A percentile compares a stretch with the other conserved stretches of the same genome.
Evolutionary conservation across 2,888 invertebrate species (phyloP).

Genomic region (Hermaeophaga mercurialis): DNA sequence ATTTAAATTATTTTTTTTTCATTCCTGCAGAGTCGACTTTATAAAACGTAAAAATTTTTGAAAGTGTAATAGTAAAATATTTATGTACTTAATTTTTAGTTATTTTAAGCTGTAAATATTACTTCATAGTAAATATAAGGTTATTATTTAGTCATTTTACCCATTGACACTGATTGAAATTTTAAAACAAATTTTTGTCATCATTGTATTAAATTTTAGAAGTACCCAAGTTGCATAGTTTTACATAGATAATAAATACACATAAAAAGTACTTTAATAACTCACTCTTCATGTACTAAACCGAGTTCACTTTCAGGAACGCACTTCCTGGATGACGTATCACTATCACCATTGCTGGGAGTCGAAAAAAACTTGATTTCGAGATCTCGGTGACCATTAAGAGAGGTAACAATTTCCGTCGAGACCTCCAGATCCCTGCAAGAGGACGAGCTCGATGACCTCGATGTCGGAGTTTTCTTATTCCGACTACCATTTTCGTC

Average conservation of each 20-base stretch:
- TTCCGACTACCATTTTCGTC: slow-evolving; percentile 44
- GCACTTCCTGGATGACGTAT: slow-evolving; percentile 11
- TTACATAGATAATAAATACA: not conserved
- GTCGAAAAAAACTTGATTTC: slow-evolving; percentile 79
- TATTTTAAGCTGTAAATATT: no score
- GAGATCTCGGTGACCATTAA: slow-evolving; percentile 77
- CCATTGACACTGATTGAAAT: no score
- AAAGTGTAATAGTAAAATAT: no score
- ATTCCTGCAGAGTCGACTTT: no score
- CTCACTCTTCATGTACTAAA: slow-evolving; percentile 10
- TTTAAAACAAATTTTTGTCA: no score
- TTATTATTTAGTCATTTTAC: no score
- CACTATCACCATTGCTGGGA: slow-evolving; percentile 37
- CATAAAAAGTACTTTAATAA: no score
- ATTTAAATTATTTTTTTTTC: no score
- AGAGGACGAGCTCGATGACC: slow-evolving; percentile 39
- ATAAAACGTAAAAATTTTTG: no score
- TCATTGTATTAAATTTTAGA: no score
- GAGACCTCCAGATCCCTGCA: slow-evolving; percentile 69
- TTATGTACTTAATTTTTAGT: no score
- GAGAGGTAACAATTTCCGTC: slow-evolving; percentile 77
- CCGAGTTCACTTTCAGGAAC: slow-evolving; percentile 12
- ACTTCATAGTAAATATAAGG: no score
- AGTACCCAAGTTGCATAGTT: slow-evolving; percentile 2
- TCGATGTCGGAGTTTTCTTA: slow-evolving; percentile 45